Evolutionary conservation across 2,888 invertebrate genomes (phyloP).

Genomic region (Drosophila incognita): DNA sequence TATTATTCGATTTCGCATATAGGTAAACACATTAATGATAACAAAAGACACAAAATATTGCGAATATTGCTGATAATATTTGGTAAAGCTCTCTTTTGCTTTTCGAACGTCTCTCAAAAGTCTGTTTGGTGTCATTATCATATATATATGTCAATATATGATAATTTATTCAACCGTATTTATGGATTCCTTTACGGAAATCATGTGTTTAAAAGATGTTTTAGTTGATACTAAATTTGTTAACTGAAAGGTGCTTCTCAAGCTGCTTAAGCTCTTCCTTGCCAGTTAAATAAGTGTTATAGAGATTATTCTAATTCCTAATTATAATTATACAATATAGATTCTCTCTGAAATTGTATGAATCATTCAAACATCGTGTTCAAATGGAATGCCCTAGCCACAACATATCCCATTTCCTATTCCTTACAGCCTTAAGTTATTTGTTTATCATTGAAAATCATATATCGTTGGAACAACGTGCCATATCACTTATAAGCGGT

Average conservation of each 20-base stretch:
- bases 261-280: too few relatives aligned
- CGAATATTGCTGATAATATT: background rate
- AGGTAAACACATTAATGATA: too few relatives aligned
- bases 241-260: background rate
- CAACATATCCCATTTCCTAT: background rate
- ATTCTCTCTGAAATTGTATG: background rate
- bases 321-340: background rate
- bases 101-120: background rate
- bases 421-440: background rate
- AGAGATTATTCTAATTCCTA: background rate
- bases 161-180: background rate
- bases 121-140: background rate
- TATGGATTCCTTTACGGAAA: background rate
- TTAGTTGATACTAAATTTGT: background rate
- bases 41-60: background rate
- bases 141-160: background rate
- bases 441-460: background rate
- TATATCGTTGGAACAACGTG: background rate
- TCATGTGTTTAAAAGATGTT: background rate
- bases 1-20: background rate
- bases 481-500: background rate
- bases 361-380: background rate
- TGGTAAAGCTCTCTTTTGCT: background rate
- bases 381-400: background rate
- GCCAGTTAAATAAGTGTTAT: background rate